Percentiles rank a stretch among this genome's conserved stretches.
These are phyloP conservation scores for Hirudinaria manillensis DNA, from an alignment of 2,888 invertebrate genomes.

Conservation along the genomic window DNA sequence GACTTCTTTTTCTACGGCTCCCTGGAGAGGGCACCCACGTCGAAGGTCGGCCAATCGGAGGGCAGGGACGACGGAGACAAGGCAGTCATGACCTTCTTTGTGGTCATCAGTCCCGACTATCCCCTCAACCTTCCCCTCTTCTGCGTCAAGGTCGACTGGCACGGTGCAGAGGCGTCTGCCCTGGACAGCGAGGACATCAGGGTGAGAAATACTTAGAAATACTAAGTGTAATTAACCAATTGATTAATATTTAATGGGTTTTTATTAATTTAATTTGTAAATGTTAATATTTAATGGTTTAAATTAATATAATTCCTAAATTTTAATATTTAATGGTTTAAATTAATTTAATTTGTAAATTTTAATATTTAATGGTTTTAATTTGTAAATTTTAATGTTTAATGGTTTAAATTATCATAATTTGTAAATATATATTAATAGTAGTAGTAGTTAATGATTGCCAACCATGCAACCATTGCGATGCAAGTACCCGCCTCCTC, in stretches of 20 bases:
- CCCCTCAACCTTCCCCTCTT: conserved; percentile 74
- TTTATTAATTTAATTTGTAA: neutral
- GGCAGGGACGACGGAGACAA: neutral
- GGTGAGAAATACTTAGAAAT: conserved; percentile 53
- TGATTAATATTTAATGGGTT: too few species aligned
- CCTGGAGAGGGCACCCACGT: conserved; percentile 66
- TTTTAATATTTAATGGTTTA: neutral
- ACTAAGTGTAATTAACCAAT: too few species aligned
- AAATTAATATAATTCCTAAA: too few species aligned
- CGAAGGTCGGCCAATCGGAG: neutral
- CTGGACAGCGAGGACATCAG: conserved; percentile 67
- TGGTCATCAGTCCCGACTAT: conserved; percentile 76
- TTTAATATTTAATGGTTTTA: neutral
- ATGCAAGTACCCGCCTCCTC: too few species aligned
- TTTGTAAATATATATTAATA: too few species aligned
- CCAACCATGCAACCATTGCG: too few species aligned
- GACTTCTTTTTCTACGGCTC: conserved; percentile 66
- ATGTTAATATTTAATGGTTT: neutral
- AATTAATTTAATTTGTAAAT: neutral
- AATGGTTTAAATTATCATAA: too few species aligned
- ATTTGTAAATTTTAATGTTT: neutral
- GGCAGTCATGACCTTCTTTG: conserved; percentile 70
- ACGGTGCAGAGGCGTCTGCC: conserved; percentile 62
- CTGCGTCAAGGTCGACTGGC: conserved; percentile 68
- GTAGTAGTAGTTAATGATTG: too few species aligned